Base-by-base conservation (phyloP, 2,113 vertebrate species). In the Periophthalmodon schlosseri region DNA sequence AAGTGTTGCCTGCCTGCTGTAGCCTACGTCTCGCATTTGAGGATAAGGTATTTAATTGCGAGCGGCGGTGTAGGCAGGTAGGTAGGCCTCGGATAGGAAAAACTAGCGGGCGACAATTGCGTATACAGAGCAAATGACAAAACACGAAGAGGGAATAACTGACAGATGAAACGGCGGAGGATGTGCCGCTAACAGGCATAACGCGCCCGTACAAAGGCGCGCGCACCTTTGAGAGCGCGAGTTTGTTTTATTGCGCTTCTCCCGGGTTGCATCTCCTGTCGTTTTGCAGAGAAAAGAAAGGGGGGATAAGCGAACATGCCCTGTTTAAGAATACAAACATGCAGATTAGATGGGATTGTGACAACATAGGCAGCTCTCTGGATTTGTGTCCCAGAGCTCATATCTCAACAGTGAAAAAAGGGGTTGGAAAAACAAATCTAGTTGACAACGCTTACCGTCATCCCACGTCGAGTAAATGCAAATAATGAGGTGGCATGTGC, bases 151-250 rank as follows among this genome's bases (percentile, higher is more conserved):
- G 88, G 82, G 89, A 88, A 88, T 91, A 92, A 95, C 72, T 95
- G 95, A 94, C 94, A 95, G 93, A 95, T 95, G 87, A 95, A 95
- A 96, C 93, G 91, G 82, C 89, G 87, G 91, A 80, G 89, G 86
- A 89, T 86, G 87, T 88, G 87, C 92, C 85, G 91, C 93, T 93
- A 94, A 93, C 90, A 93, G 94, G 92, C 92, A 93, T 94, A 87
- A 91, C 82, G 87, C 90, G 87, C 72, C 84, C 81, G 83, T 93
- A 94, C 92, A 94, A 93, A 95, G 93, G 84, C 92, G 72, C 80
- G 85, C 86, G 33, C 78, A 86, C 89, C 93, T 94, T 91, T 91
- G 93, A 95, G 94, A 94, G 92, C 91, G 86, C 33, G 82, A 91
- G 91, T 94, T 91, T 92, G 91, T 94, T 95, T 95, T 91, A 91